These are phyloP conservation scores for Andinoacara biseriatus DNA, from an alignment of 2,113 vertebrate species.

Conservation along the genomic window DNA sequence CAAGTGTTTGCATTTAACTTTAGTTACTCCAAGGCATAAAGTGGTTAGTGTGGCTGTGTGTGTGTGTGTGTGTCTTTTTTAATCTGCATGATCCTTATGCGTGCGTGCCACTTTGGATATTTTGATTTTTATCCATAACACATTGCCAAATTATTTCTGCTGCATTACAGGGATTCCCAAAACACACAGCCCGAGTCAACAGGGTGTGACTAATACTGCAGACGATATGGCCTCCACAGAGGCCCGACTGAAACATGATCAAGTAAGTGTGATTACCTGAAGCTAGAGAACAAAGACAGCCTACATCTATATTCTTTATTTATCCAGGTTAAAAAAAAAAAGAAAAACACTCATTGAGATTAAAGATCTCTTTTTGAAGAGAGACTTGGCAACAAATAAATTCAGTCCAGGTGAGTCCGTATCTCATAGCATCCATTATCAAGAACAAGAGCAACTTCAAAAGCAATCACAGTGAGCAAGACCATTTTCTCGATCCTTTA, in stretches of 20 bases:
- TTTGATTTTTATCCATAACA: not conserved
- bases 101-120: not conserved
- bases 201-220: not conserved
- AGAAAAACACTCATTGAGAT: too few relatives aligned
- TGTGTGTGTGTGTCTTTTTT: not conserved
- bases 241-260: too few relatives aligned
- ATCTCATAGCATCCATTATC: too few relatives aligned
- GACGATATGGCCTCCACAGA: not conserved
- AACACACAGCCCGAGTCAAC: not conserved
- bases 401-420: too few relatives aligned
- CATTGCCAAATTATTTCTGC: not conserved
- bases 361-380: too few relatives aligned
- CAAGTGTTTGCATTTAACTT: constrained; percentile 24
- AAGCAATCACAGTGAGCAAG: too few relatives aligned
- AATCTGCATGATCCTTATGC: not conserved
- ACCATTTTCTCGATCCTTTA: not conserved
- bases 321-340: too few relatives aligned
- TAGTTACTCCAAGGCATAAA: constrained; percentile 4
- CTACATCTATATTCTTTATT: too few relatives aligned
- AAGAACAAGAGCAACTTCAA: too few relatives aligned
- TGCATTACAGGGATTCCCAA: not conserved
- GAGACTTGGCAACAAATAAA: too few relatives aligned
- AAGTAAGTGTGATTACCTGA: too few relatives aligned
- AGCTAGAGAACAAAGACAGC: too few relatives aligned
- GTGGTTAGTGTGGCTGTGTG: not conserved